Percentiles rank a stretch among this genome's conserved stretches.
Conservation (phyloP, 2,797 vertebrate species). For the Tragopan temminckii region DNA sequence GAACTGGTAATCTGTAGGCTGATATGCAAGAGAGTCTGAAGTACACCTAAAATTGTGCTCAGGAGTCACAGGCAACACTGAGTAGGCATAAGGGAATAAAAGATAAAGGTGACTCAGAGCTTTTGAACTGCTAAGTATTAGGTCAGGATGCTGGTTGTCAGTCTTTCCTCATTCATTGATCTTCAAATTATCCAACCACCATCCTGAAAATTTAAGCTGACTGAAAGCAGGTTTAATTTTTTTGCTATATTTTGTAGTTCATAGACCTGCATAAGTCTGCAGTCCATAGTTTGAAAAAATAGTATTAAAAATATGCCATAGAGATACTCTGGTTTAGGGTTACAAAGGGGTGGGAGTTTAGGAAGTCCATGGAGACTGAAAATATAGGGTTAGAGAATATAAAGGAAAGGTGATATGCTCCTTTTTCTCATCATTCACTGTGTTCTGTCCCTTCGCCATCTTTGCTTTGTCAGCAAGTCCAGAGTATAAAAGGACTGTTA, state of each 20-base stretch:
- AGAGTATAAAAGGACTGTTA: not conserved
- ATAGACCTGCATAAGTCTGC: not conserved
- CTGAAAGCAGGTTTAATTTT: not conserved
- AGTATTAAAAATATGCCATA: not conserved
- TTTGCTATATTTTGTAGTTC: not conserved
- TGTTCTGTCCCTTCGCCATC: not conserved
- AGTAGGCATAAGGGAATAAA: not conserved
- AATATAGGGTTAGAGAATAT: not conserved
- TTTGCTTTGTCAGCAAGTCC: not conserved
- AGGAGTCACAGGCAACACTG: not conserved
- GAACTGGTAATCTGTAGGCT: not conserved
- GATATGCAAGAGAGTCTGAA: not conserved
- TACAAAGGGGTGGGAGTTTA: not conserved
- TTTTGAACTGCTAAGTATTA: not conserved
- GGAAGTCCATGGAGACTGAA: not conserved
- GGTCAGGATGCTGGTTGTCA: not conserved
- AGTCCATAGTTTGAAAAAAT: not conserved
- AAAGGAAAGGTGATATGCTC: not conserved
- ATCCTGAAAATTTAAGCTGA: not conserved
- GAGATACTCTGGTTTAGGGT: not conserved
- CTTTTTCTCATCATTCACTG: not conserved
- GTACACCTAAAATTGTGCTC: not conserved
- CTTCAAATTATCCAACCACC: not conserved
- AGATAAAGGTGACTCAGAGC: not conserved
- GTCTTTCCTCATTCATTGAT: not conserved